Base-by-base conservation (phyloP, 2,797 vertebrate species). In the Acipenser transmontanus region DNA sequence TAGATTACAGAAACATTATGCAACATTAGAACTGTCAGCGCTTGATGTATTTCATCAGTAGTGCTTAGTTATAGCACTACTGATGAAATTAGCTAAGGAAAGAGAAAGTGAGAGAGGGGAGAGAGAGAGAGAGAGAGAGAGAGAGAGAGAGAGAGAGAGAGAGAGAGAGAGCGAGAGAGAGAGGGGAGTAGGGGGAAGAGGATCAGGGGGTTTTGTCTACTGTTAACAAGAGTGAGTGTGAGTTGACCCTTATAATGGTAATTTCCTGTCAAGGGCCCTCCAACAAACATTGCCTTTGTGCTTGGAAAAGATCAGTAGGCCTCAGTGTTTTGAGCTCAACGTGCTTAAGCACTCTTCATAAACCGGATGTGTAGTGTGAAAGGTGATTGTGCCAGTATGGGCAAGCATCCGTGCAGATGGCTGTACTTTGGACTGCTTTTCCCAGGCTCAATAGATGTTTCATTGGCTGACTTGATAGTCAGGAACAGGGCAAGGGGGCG, bases 231-330 rank as follows among this genome's bases (percentile, higher is more conserved):
- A 76, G 75, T 20, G 69, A 82, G 74, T 81, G 77, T 83, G 84
- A 87, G 84, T 80, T 90, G 85, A 83, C 82, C 82, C 84, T 88
- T 84, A 86, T 88, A 87, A 89, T 84, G 84, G 86, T 89, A 84
- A 93, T 93, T 96, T 95, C 91, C 91, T 92, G 92, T 91, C 68
- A 77, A 82, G 87, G 82, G 82, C 84, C 79, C 88, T 92, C 86
- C 83, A 88, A 90, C 82, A 90, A 89, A 88, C 64, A 77, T 85
- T 51, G 82, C 84, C 87, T 93, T 92, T 91, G 89, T 91, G 82
- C 82, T 72, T 74, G 74, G 80, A 80, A 80, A 84, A 84, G 86
- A 87, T 91, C 85, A 86, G 84, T 81, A 82, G 88, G 85, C 87
- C 88, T 87, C 85, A 80, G 82, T 83, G 88, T 87, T 91, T 83